Evolutionary conservation across 2,888 invertebrate species (phyloP).

Genomic region (Muschampia plurimacula): DNA sequence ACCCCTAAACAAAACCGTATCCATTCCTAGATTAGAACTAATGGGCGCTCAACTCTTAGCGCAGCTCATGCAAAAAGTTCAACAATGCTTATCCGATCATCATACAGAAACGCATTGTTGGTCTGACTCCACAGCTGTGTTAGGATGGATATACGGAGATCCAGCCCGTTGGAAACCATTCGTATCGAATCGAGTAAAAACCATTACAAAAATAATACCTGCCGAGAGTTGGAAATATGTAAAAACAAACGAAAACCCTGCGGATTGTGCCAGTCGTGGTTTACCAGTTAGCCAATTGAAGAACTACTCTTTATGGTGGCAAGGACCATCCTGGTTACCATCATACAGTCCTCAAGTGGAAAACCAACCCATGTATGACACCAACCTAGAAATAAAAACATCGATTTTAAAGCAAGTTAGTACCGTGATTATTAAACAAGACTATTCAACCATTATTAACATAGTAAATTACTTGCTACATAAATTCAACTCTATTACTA

Average conservation of each 20-base stretch:
- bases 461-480: constrained; percentile 7
- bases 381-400: constrained; percentile 1
- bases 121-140: constrained; percentile 39
- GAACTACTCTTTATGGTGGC: constrained; percentile 20
- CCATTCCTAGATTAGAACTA: constrained; percentile 36
- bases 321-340: constrained; percentile 3
- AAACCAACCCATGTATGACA: not conserved
- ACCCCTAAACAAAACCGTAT: constrained; percentile 21
- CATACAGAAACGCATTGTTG: constrained; percentile 34
- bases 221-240: constrained; percentile 34
- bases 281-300: constrained; percentile 25
- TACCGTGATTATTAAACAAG: not conserved
- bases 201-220: constrained; percentile 35
- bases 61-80: constrained; percentile 30
- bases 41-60: not conserved
- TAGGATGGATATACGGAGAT: constrained; percentile 43
- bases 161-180: constrained; percentile 43
- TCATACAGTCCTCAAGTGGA: not conserved
- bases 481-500: constrained; percentile 13
- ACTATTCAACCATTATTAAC: not conserved
- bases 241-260: constrained; percentile 42
- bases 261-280: constrained; percentile 44
- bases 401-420: not conserved
- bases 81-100: constrained; percentile 17
- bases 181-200: constrained; percentile 39